Percentiles rank a stretch among this genome's conserved stretches.
These are phyloP conservation scores for Tragelaphus eurycerus DNA, from an alignment of 2,797 vertebrate genomes.

Conservation along the genomic window DNA sequence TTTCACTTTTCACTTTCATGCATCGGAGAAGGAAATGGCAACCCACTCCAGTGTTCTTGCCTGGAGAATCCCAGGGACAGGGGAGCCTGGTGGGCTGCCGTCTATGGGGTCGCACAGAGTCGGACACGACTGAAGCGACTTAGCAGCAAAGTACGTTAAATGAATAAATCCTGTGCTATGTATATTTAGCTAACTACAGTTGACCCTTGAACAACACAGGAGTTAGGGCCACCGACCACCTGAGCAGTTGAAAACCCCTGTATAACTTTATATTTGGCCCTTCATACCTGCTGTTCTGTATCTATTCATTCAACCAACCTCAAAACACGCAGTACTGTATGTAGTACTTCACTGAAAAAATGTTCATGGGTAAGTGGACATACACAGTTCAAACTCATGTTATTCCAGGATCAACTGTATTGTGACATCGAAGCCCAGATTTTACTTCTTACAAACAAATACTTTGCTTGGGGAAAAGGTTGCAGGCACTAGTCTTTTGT, in stretches of 20 bases:
- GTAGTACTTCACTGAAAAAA: not conserved
- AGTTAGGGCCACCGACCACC: not conserved
- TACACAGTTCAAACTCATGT: not conserved
- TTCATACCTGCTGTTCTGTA: not conserved
- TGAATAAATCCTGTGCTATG: not conserved
- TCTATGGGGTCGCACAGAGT: too few species aligned
- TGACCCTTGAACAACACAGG: not conserved
- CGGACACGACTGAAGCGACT: too few species aligned
- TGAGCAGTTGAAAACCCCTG: not conserved
- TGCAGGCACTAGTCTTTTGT: not conserved
- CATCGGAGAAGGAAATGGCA: too few species aligned
- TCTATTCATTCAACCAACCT: not conserved
- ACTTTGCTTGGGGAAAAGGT: not conserved
- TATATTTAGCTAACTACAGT: not conserved
- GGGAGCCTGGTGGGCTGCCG: too few species aligned
- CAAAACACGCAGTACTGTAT: not conserved
- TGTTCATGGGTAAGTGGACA: not conserved
- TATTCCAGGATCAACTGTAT: not conserved
- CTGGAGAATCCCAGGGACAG: too few species aligned
- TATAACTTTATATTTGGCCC: not conserved
- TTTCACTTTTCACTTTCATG: too few species aligned
- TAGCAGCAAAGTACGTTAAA: not conserved
- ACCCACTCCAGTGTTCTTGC: too few species aligned
- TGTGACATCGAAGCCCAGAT: not conserved
- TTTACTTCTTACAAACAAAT: not conserved